These are phyloP conservation scores for Gallinago undulata DNA, from an alignment of 2,113 vertebrate genomes.

Conservation along the genomic window DNA sequence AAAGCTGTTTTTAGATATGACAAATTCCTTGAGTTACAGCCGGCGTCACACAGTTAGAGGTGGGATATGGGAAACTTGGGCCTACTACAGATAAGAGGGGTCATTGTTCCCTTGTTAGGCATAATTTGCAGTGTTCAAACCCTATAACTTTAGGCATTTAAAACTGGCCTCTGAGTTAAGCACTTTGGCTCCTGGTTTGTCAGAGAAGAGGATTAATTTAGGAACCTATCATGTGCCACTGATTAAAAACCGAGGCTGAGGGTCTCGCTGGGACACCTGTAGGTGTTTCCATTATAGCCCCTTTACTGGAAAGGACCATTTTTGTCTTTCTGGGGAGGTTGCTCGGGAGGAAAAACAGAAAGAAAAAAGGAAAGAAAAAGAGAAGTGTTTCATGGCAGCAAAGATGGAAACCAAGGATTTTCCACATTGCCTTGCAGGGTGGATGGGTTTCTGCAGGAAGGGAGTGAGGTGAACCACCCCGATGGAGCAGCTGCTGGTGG, in stretches of 20 bases:
- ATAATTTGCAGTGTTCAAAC: not conserved
- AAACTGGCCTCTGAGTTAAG: not conserved
- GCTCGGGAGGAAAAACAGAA: fast-evolving
- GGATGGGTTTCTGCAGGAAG: not conserved
- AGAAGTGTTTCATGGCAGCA: not conserved
- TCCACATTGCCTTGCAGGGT: fast-evolving
- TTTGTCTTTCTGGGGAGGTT: not conserved
- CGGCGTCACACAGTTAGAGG: not conserved
- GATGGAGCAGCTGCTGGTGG: not conserved
- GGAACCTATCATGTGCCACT: not conserved
- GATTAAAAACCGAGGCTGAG: not conserved
- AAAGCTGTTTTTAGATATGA: not conserved
- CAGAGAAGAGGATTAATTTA: conserved; percentile 11
- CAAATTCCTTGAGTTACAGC: not conserved
- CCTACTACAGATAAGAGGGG: not conserved
- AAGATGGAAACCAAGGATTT: not conserved
- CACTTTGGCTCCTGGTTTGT: not conserved
- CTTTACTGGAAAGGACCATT: not conserved
- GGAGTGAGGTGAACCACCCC: fast-evolving
- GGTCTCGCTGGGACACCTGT: not conserved
- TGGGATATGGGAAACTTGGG: not conserved
- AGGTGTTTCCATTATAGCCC: not conserved
- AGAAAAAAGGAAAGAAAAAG: fast-evolving
- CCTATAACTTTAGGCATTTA: not conserved
- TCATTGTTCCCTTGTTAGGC: not conserved